Evolutionary conservation across 2,888 invertebrate genomes (phyloP), one percentile per base, ranked within the genome.

Genomic region (Sphecodes monilicornis): DNA sequence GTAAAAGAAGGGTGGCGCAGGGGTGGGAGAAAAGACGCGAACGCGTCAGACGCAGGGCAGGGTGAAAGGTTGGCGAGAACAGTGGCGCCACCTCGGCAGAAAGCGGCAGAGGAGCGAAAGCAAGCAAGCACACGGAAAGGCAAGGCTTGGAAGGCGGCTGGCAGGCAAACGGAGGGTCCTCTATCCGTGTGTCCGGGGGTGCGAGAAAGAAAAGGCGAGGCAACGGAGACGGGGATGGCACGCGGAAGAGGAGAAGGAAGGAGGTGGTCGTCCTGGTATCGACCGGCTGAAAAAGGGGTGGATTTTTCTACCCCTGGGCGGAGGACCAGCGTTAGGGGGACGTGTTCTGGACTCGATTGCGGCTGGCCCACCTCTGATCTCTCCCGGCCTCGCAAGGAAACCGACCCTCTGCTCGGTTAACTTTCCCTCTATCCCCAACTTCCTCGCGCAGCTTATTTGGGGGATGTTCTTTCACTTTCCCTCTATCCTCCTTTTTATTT

Each of bases 221-320:
- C 71, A 72, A 57, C 76, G 77, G 78, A 88, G 88, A 81, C 89
- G 84, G 90, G 89, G 88, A 89, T 87, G 87, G 87, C 89, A 86
- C 88, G 85, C 88, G 86, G 80, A 80, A 79, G 86, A 84, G 83
- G 90, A 87, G 87, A 86, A 88, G 86, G 82, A 69, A 89, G 84
- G 86, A 85, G 89, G 87, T 84, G 92, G 91, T 89, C 91, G 92
- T 92, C 92, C 91, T 91, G 90, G 91, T 94, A 94, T 94, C 94
- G 94, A 94, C 94, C 94, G 94, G 87, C 91, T 91, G 91, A 89
- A 91, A 93, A 93, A 90, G 93, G 93, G 93, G 93, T 93, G 93
- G 93, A 93, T 93, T 94, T 94, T 94, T 93, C 92, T 91, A 88
- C 82, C 86, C 87, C 89, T 90, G 90, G 90, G 90, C 90, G 90